Evolutionary conservation across 2,113 vertebrate genomes (phyloP), one percentile per base, ranked within the genome.

Genomic region (Apaloderma vittatum): DNA sequence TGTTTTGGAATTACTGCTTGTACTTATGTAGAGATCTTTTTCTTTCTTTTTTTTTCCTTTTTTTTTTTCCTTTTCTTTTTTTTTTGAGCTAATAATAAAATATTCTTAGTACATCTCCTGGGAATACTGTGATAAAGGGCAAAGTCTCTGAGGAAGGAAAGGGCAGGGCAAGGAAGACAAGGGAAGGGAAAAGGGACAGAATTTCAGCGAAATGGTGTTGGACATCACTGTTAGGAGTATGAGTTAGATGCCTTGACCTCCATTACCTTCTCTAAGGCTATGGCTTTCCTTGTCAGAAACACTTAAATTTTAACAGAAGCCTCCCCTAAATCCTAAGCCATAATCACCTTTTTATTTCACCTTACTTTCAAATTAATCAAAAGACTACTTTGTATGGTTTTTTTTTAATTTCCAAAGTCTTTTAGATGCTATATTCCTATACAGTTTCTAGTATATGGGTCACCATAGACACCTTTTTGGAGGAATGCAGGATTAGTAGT

Each of bases 91-190:
- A 74, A 45, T 68, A 77, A 52, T 93, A 71, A 79, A 86, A 83
- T 83, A 90, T 37, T 65, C 49, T n/a, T 80, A 16, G 3, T 85
- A 30, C 19, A 36, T 83, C 24, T 92, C 75, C 48, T 45, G 18
- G 70, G 59, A 92, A 68, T 80, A 58, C 8, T 68, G 57, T 62
- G 61, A 95, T 91, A 89, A 80, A 93, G 59, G 58, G 68, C 68
- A 72, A 77, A 74, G 59, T 26, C 78, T 77, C 75, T 40, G 74
- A 96, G 72, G 61, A 94, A 97, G 67, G 77, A 93, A 95, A 80
- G 36, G 93, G 76, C 54, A 73, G 24, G 51, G 46, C 36, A 92
- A 30, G 55, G 30, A 26, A 85, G 24, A 54, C 40, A 72, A 78
- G 24, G 58, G 46, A 72, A 87, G 19, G 71, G 76, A 79, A 55